Conservation (phyloP, 2,888 invertebrate genomes). For the Rhamnusium bicolor region DNA sequence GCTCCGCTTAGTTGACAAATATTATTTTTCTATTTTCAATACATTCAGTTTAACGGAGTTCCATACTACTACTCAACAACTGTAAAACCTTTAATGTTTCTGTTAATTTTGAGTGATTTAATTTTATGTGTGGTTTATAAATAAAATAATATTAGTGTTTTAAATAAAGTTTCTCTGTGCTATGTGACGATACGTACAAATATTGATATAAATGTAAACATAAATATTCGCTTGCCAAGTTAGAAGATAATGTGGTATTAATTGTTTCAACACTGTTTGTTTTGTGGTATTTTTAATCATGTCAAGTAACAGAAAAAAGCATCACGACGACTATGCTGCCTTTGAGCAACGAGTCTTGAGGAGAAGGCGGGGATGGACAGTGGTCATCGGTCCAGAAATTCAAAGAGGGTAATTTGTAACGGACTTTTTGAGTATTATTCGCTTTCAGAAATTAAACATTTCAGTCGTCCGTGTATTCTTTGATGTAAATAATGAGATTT, state of each 20-base stretch:
- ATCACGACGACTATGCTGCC: slow-evolving; percentile 62
- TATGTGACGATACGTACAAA: slow-evolving; percentile 3
- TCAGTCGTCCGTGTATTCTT: background rate
- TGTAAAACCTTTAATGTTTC: slow-evolving; percentile 24
- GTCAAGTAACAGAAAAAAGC: slow-evolving; percentile 46
- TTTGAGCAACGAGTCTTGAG: slow-evolving; percentile 69
- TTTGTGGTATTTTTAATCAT: background rate
- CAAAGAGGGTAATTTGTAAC: slow-evolving; percentile 72
- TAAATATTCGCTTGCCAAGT: slow-evolving; percentile 30
- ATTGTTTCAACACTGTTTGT: slow-evolving; percentile 12
- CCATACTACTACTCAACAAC: slow-evolving; percentile 34
- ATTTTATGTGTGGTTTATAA: background rate
- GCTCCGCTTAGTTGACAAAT: slow-evolving; percentile 56
- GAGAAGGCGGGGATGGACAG: slow-evolving; percentile 83
- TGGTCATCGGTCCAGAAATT: slow-evolving; percentile 82
- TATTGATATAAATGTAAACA: slow-evolving; percentile 29
- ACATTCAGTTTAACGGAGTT: slow-evolving; percentile 50
- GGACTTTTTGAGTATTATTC: background rate
- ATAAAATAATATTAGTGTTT: background rate
- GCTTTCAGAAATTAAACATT: background rate
- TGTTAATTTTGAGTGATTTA: slow-evolving; percentile 7
- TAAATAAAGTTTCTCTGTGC: background rate
- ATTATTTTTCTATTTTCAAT: slow-evolving; percentile 62
- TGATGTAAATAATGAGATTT: background rate
- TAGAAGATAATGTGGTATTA: slow-evolving; percentile 21